Evolutionary conservation across 2,797 vertebrate species (phyloP).

Genomic region (Acrocephalus scirpaceus): DNA sequence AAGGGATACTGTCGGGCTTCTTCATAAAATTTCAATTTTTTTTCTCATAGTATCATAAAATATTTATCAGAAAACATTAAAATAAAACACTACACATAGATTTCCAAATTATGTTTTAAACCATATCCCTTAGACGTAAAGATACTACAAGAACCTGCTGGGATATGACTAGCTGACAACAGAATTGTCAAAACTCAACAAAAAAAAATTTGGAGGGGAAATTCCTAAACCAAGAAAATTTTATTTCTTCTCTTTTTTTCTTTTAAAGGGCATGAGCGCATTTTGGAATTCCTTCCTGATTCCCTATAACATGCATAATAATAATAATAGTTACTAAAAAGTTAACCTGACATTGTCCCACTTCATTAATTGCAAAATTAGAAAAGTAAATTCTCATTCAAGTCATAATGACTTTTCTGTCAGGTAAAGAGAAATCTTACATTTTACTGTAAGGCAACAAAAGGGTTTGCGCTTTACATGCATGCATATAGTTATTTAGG

Average conservation of each 20-base stretch:
- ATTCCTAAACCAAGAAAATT: not conserved
- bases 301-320: not conserved
- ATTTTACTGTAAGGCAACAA: conserved; percentile 62
- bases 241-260: not conserved
- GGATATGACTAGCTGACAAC: not conserved
- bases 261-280: not conserved
- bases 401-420: not conserved
- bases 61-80: not conserved
- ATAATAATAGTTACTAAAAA: not conserved
- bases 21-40: not conserved
- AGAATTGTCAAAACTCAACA: not conserved
- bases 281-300: not conserved
- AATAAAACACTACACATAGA: not conserved
- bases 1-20: conserved; percentile 35
- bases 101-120: not conserved
- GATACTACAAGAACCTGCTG: not conserved
- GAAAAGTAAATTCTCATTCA: not conserved
- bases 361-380: not conserved
- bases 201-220: not conserved
- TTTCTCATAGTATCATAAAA: not conserved
- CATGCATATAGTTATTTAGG: conserved; percentile 58
- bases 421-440: not conserved
- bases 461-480: conserved; percentile 74
- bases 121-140: not conserved
- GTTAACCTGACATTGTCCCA: conserved; percentile 36